phyloP scores from a whole-genome alignment of 2,797 vertebrate genomes.

The Atherinosoma microstoma region DNA sequence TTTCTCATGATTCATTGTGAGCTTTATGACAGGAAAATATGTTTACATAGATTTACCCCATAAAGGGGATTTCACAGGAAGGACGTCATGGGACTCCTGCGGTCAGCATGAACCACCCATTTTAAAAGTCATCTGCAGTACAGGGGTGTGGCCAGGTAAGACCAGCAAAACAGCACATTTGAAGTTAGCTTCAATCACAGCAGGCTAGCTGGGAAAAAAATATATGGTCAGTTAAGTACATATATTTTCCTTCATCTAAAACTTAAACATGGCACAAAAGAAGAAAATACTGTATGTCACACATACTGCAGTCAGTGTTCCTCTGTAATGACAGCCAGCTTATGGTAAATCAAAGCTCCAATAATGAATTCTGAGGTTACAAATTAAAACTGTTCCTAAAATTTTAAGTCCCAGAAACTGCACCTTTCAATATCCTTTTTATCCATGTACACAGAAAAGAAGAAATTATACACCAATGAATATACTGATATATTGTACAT shows the following conservation, averaged over 20 bases:
- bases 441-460: too few species aligned
- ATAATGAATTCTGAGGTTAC: not conserved
- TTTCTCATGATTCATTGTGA: not conserved
- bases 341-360: not conserved
- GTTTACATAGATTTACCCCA: constrained; percentile 43
- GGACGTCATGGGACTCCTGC: constrained; percentile 1
- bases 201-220: too few species aligned
- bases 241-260: too few species aligned
- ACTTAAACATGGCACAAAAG: too few species aligned
- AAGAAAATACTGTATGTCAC: not conserved
- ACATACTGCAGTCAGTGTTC: not conserved
- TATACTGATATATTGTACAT: not conserved
- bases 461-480: not conserved
- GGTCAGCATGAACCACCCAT: constrained; percentile 2
- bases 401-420: not conserved
- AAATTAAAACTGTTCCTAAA: not conserved
- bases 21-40: not conserved
- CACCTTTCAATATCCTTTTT: not conserved
- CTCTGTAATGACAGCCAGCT: not conserved
- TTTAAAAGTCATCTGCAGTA: constrained; percentile 24
- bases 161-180: not conserved
- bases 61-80: constrained; percentile 24
- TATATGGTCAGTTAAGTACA: too few species aligned
- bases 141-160: constrained; percentile 3
- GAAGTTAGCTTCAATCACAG: not conserved